Percentiles rank a stretch among this genome's conserved stretches.
Conservation (phyloP, 2,797 vertebrate species). For the Hoplostethus atlanticus region DNA sequence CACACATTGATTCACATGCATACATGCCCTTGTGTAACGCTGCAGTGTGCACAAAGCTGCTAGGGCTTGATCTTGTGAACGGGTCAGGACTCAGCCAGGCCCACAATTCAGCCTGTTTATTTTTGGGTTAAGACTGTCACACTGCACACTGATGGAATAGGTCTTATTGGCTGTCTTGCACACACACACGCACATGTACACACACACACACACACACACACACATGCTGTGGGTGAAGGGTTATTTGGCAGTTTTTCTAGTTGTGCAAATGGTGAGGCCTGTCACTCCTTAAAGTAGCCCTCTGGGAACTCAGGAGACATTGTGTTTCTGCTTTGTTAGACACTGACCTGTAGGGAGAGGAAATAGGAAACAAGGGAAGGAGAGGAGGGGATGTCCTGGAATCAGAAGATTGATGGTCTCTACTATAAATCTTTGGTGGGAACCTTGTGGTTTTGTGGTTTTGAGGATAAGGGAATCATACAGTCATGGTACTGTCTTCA, state of each 20-base stretch:
- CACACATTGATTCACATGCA: constrained; percentile 52
- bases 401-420: neutral
- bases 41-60: constrained; percentile 28
- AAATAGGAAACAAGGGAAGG: constrained; percentile 25
- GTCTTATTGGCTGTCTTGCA: constrained; percentile 37
- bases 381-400: constrained; percentile 8
- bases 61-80: constrained; percentile 48
- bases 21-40: constrained; percentile 42
- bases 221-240: constrained; percentile 41
- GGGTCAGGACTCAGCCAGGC: constrained; percentile 55
- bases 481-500: neutral
- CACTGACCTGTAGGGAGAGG: constrained; percentile 46
- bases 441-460: constrained; percentile 9
- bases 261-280: constrained; percentile 58
- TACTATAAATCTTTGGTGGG: no score
- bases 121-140: constrained; percentile 65
- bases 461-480: neutral
- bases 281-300: constrained; percentile 44
- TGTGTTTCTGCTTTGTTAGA: constrained; percentile 62
- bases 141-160: constrained; percentile 57
- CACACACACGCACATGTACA: constrained; percentile 12
- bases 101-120: constrained; percentile 56
- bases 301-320: constrained; percentile 42
- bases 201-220: constrained; percentile 19
- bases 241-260: constrained; percentile 48